A percentile compares a stretch with the other conserved stretches of the same genome.
Evolutionary conservation across 2,113 vertebrate genomes (phyloP).

Genomic region (Lophotis ruficrista): DNA sequence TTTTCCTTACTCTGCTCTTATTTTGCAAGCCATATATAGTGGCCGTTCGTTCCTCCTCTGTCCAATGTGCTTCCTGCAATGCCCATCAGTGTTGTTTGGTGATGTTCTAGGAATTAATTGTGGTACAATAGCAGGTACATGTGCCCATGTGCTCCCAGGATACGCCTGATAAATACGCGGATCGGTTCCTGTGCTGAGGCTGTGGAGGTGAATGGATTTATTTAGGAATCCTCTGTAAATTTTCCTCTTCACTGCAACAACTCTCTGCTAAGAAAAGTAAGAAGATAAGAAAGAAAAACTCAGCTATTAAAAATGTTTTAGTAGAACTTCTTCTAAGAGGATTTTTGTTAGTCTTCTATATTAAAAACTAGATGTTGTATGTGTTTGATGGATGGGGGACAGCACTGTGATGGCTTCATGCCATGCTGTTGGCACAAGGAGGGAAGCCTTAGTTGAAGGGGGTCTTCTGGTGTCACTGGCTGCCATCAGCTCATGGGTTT

Average conservation of each 20-base stretch:
- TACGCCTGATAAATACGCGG: neutral
- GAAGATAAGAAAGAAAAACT: neutral
- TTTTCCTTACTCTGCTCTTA: neutral
- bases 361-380: rapidly evolving
- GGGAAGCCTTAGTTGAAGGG: neutral
- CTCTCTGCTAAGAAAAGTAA: neutral
- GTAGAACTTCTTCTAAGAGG: neutral
- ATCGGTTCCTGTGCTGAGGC: neutral
- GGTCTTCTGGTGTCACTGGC: neutral
- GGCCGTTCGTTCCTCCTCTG: neutral
- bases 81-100: neutral
- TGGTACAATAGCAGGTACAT: neutral
- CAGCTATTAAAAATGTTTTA: neutral
- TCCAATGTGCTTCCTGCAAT: neutral
- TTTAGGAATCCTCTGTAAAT: neutral
- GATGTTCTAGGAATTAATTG: neutral
- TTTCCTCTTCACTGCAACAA: neutral
- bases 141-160: neutral
- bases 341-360: neutral
- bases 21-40: neutral
- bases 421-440: rapidly evolving
- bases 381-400: rapidly evolving
- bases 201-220: neutral
- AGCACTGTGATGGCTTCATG: neutral
- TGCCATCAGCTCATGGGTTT: neutral